These are phyloP conservation scores for Neolamprologus fasciatus DNA, from an alignment of 2,113 vertebrate genomes.

Conservation along the genomic window DNA sequence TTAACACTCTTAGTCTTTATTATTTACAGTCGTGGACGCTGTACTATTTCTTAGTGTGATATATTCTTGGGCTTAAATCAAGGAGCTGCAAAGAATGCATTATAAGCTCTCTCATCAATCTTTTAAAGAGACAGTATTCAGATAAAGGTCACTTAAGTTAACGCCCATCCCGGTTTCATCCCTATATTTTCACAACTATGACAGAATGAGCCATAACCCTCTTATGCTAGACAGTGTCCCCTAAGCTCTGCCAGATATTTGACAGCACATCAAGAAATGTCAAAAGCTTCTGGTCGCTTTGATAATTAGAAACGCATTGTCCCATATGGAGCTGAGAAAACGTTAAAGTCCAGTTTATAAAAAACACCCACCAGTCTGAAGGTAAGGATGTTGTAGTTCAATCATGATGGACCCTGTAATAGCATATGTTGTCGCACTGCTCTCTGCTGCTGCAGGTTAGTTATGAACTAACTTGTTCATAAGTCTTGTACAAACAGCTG, in stretches of 20 bases:
- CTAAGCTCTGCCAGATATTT: not conserved
- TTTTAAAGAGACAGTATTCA: not conserved
- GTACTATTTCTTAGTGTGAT: not conserved
- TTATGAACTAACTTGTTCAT: not conserved
- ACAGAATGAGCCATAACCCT: not conserved
- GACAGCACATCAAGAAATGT: not conserved
- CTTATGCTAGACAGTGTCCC: not conserved
- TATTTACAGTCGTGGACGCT: not conserved
- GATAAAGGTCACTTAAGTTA: not conserved
- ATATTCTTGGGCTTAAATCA: not conserved
- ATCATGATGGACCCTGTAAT: not conserved
- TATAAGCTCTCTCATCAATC: not conserved
- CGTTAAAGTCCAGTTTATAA: not conserved
- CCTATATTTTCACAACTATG: not conserved
- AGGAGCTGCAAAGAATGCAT: not conserved
- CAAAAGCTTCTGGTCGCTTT: not conserved
- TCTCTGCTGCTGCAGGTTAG: not conserved
- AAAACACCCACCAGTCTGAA: not conserved
- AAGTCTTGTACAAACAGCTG: not conserved
- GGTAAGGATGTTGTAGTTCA: not conserved
- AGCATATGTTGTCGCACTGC: not conserved
- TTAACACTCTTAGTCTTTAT: not conserved
- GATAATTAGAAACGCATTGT: not conserved
- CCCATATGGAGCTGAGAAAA: not conserved
- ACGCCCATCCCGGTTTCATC: not conserved